phyloP scores from a whole-genome alignment of 2,888 invertebrate species.

The Dascillus cervinus region DNA sequence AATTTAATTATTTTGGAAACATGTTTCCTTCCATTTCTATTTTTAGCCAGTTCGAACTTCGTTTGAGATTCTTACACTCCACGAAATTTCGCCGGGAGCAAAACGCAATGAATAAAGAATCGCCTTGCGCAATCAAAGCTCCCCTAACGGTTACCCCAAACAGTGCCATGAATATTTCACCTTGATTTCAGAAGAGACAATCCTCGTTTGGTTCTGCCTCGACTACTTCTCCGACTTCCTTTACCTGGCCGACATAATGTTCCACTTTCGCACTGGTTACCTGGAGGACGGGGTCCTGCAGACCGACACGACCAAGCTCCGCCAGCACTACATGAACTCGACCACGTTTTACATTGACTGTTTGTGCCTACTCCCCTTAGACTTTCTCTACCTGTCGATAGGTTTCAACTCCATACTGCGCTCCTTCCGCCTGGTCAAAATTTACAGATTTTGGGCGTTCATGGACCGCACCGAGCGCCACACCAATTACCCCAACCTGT shows the following conservation, averaged over 20 bases:
- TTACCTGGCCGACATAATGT: conserved; percentile 91
- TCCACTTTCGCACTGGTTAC: conserved; percentile 96
- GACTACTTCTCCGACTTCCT: conserved; percentile 96
- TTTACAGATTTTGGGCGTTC: conserved; percentile 97
- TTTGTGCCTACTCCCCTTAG: conserved; percentile 92
- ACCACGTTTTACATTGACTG: conserved; percentile 95
- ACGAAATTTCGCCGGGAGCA: too few relatives aligned
- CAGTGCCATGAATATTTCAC: conserved; percentile 6
- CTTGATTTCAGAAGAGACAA: conserved; percentile 60
- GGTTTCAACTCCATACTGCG: conserved; percentile 94
- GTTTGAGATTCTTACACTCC: too few relatives aligned
- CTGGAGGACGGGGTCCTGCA: conserved; percentile 96
- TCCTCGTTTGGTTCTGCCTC: conserved; percentile 92
- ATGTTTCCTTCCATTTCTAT: too few relatives aligned
- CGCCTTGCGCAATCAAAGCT: too few relatives aligned
- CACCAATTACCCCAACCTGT: conserved; percentile 97
- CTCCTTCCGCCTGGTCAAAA: conserved; percentile 92
- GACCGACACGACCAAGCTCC: conserved; percentile 86
- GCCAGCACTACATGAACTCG: conserved; percentile 96
- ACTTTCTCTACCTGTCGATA: conserved; percentile 96
- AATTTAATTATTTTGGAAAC: too few relatives aligned
- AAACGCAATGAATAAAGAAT: too few relatives aligned
- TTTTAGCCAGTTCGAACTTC: too few relatives aligned
- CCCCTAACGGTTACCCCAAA: background rate
- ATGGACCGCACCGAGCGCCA: conserved; percentile 97